Percentiles rank a stretch among this genome's conserved stretches.
Evolutionary conservation across 2,888 invertebrate genomes (phyloP).

Genomic region (Trichogramma evanescens): DNA sequence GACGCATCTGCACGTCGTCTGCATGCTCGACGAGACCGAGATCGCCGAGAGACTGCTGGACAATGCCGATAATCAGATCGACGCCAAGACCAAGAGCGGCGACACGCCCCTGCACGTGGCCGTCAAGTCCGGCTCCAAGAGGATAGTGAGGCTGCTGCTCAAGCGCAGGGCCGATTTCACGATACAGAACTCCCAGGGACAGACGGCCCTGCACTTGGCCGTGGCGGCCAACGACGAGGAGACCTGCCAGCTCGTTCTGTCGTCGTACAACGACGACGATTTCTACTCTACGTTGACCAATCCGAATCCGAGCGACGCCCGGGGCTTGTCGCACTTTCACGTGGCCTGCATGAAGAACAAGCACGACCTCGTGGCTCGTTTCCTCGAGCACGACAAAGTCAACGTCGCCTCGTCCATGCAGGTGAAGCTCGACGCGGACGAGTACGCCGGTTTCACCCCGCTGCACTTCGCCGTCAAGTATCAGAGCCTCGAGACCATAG

Average conservation of each 20-base stretch:
- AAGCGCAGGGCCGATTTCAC: constrained; percentile 1
- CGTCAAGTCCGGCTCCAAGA: background rate
- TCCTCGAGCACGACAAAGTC: background rate
- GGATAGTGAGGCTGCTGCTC: constrained; percentile 3
- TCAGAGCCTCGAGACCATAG: background rate
- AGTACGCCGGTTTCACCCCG: constrained; percentile 1
- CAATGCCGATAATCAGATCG: background rate
- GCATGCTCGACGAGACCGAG: background rate
- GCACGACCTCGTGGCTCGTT: background rate
- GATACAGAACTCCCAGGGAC: background rate
- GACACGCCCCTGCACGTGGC: constrained; percentile 4
- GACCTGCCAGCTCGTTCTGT: background rate
- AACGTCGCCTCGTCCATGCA: too few relatives aligned
- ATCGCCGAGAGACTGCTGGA: background rate
- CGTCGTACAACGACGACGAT: background rate
- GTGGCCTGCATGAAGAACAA: constrained; percentile 2
- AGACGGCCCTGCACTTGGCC: constrained; percentile 2
- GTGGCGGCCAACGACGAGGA: background rate
- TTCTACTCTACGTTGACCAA: background rate
- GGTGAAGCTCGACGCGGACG: background rate
- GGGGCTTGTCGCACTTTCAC: constrained; percentile 5
- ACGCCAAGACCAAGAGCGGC: background rate
- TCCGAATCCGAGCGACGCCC: background rate
- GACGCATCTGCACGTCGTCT: constrained; percentile 9
- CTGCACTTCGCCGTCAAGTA: constrained; percentile 5